These are phyloP conservation scores for Bedellia somnulentella DNA, from an alignment of 2,888 invertebrate genomes.

Conservation along the genomic window DNA sequence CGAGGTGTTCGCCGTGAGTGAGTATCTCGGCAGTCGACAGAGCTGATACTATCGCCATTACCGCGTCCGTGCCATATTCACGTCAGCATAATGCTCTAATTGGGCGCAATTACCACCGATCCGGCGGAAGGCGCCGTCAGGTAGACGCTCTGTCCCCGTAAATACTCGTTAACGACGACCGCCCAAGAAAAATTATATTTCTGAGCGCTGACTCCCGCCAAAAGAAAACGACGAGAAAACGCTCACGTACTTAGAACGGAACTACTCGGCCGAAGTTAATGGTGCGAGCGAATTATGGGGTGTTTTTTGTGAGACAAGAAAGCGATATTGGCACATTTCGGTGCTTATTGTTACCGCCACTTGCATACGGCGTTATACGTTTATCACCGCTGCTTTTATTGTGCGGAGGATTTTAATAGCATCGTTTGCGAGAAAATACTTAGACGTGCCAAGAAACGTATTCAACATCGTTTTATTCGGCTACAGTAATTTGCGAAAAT, in stretches of 20 bases:
- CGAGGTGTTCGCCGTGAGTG: neutral
- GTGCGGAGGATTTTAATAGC: neutral
- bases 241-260: conserved; percentile 37
- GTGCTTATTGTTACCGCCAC: too few relatives aligned
- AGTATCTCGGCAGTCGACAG: conserved; percentile 11
- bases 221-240: conserved; percentile 38
- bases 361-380: conserved; percentile 12
- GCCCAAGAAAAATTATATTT: conserved; percentile 53
- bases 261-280: conserved; percentile 39
- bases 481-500: neutral
- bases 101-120: conserved; percentile 55
- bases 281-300: conserved; percentile 28
- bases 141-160: conserved; percentile 52
- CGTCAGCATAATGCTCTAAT: conserved; percentile 61
- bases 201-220: conserved; percentile 35
- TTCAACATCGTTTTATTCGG: too few relatives aligned
- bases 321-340: conserved; percentile 30
- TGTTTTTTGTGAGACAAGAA: conserved; percentile 25
- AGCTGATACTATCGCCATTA: conserved; percentile 53
- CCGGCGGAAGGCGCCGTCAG: conserved; percentile 48
- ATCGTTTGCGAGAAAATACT: neutral
- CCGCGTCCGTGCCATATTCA: conserved; percentile 52
- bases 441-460: too few relatives aligned
- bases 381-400: too few relatives aligned
- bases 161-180: conserved; percentile 54